Conservation (phyloP, 1,140 invertebrate genomes). For the Telenomus remus region DNA sequence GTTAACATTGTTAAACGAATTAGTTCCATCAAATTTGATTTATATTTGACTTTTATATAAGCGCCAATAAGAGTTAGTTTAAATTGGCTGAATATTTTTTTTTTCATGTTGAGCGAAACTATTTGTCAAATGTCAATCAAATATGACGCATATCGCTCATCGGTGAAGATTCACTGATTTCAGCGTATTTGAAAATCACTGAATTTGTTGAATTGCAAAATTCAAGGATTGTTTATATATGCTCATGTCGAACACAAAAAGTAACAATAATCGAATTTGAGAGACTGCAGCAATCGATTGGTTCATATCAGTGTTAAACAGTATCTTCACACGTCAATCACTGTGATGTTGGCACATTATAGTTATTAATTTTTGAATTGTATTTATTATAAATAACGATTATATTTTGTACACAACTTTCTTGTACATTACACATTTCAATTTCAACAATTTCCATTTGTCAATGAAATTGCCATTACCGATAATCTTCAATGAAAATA, state of each 20-base stretch:
- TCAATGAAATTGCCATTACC: not conserved
- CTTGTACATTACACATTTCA: conserved; percentile 13
- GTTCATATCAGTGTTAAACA: not conserved
- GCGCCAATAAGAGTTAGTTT: no score
- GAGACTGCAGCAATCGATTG: conserved; percentile 54
- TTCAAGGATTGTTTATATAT: conserved; percentile 4
- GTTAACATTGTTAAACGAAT: no score
- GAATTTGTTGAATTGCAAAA: no score
- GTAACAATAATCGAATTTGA: conserved; percentile 21
- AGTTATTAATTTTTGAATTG: conserved; percentile 23
- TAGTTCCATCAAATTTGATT: no score
- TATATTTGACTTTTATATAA: conserved; percentile 4
- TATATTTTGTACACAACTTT: conserved; percentile 18
- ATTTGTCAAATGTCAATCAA: no score
- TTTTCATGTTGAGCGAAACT: no score
- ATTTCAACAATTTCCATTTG: conserved; percentile 13
- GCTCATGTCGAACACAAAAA: conserved; percentile 31
- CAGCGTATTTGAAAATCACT: no score
- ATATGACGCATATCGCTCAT: no score
- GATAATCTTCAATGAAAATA: conserved; percentile 6
- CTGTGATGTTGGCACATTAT: conserved; percentile 36
- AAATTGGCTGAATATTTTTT: no score
- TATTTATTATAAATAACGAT: conserved; percentile 19
- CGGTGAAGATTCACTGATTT: no score
- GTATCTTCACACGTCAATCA: not conserved